Percentiles rank a stretch among this genome's conserved stretches.
phyloP scores from a whole-genome alignment of 1,140 invertebrate species.

The Carcinoscorpius rotundicauda region DNA sequence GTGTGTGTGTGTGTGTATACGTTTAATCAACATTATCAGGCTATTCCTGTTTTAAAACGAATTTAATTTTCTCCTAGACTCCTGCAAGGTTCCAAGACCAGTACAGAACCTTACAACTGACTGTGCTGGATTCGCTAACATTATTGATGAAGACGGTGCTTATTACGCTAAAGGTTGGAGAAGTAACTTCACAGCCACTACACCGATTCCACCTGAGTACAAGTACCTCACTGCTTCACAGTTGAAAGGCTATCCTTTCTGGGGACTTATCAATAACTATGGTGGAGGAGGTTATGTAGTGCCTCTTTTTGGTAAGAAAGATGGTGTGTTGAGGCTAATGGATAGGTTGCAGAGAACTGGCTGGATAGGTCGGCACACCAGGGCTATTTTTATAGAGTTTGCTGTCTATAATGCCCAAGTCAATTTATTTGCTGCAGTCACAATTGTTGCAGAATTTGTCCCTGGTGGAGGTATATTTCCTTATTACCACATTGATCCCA shows the following conservation, averaged over 20 bases:
- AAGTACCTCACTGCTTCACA: slow-evolving; percentile 27
- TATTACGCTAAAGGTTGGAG: slow-evolving; percentile 8
- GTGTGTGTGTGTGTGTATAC: too few relatives aligned
- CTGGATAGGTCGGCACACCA: slow-evolving; percentile 42
- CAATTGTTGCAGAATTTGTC: slow-evolving; percentile 38
- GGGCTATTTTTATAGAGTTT: slow-evolving; percentile 43
- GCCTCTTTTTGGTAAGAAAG: slow-evolving; percentile 31
- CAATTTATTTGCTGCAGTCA: slow-evolving; percentile 38
- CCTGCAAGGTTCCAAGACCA: slow-evolving; percentile 26
- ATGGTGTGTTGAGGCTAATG: slow-evolving; percentile 29
- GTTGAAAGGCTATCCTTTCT: slow-evolving; percentile 35
- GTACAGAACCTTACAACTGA: slow-evolving; percentile 27
- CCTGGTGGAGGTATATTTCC: slow-evolving; percentile 37
- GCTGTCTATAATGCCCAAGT: slow-evolving; percentile 42
- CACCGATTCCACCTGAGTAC: slow-evolving; percentile 16
- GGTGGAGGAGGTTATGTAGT: slow-evolving; percentile 42
- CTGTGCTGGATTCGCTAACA: slow-evolving; percentile 29
- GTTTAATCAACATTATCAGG: too few relatives aligned
- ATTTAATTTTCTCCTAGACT: slow-evolving; percentile 20
- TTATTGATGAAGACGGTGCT: slow-evolving; percentile 29
- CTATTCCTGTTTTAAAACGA: too few relatives aligned
- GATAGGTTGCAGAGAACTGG: slow-evolving; percentile 29
- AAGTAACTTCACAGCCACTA: slow-evolving; percentile 7
- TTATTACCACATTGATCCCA: slow-evolving; percentile 37
- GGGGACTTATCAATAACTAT: slow-evolving; percentile 36